Conservation (phyloP, 1,140 invertebrate species). For the Aphelinus atriplicis region DNA sequence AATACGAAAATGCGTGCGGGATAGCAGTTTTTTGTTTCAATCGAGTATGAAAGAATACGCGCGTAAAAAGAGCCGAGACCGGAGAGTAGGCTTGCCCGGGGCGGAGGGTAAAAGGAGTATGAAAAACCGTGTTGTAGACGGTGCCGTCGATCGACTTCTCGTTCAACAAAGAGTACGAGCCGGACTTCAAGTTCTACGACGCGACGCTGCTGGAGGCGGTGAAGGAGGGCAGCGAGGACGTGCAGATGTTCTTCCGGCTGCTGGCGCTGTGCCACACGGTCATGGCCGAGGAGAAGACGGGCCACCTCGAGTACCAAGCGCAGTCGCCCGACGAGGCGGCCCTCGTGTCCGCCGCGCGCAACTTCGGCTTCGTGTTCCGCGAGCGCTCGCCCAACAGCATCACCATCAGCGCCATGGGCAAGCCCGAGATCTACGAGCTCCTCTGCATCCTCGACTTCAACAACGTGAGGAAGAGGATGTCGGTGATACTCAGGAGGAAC, state of each 20-base stretch:
- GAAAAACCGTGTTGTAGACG: slow-evolving; percentile 66
- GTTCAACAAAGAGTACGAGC: slow-evolving; percentile 90
- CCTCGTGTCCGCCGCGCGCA: slow-evolving; percentile 94
- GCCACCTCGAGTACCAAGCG: slow-evolving; percentile 82
- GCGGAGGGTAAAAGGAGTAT: too few species aligned
- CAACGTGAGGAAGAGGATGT: slow-evolving; percentile 99
- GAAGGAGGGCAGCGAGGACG: slow-evolving; percentile 75
- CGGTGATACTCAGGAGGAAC: slow-evolving; percentile 90
- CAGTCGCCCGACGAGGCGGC: slow-evolving; percentile 98
- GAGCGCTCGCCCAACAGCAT: slow-evolving; percentile 93
- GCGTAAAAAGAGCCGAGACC: too few species aligned
- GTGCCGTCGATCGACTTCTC: slow-evolving; percentile 90
- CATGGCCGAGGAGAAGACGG: slow-evolving; percentile 93
- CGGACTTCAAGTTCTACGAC: slow-evolving; percentile 95
- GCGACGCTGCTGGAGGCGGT: slow-evolving; percentile 86
- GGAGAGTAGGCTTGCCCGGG: too few species aligned
- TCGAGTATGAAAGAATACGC: too few species aligned
- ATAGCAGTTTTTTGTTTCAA: too few species aligned
- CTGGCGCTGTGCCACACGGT: slow-evolving; percentile 95
- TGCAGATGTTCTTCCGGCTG: slow-evolving; percentile 88
- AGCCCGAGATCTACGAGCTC: slow-evolving; percentile 90
- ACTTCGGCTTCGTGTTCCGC: slow-evolving; percentile 98
- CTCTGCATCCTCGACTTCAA: slow-evolving; percentile 99
- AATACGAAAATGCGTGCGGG: too few species aligned
- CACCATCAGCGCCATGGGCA: slow-evolving; percentile 89